A percentile compares a stretch with the other conserved stretches of the same genome.
These are phyloP conservation scores for Pachycephus smyrnensis DNA, from an alignment of 2,888 invertebrate species.

Conservation along the genomic window DNA sequence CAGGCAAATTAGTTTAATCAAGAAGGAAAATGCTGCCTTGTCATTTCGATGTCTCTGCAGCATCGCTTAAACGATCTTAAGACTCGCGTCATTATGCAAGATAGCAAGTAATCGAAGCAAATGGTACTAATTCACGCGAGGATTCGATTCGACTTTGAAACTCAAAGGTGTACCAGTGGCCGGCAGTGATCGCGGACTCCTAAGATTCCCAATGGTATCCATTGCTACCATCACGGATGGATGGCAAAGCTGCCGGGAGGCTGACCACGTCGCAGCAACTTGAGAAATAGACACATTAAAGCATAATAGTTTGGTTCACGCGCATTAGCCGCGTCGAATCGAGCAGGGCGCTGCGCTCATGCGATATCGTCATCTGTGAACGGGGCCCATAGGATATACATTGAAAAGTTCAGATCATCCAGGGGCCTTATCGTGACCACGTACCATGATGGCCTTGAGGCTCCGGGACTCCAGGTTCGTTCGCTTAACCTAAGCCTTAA, in stretches of 20 bases:
- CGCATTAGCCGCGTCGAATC: constrained; percentile 30
- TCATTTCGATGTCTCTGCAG: not conserved
- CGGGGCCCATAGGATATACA: constrained; percentile 4
- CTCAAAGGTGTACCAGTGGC: not conserved
- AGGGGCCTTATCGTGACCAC: not conserved
- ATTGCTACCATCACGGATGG: not conserved
- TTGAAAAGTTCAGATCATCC: not conserved
- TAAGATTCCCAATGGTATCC: not conserved
- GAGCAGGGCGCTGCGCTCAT: constrained; percentile 29
- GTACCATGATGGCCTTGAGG: not conserved
- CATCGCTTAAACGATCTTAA: not conserved
- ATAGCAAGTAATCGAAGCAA: not conserved
- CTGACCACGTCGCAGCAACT: constrained; percentile 12
- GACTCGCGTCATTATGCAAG: not conserved
- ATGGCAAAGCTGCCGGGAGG: not conserved
- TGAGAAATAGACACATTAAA: constrained; percentile 28
- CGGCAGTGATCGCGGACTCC: not conserved
- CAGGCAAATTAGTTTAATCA: not conserved
- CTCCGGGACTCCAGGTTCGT: constrained; percentile 1
- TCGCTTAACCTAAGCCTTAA: constrained; percentile 26
- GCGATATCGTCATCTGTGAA: constrained; percentile 33
- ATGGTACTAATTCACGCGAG: not conserved
- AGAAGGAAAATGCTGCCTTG: not conserved
- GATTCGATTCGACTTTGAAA: not conserved
- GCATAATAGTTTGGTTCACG: constrained; percentile 31